Evolutionary conservation across 1,140 invertebrate species (phyloP).

Genomic region (Drepana arcuata): DNA sequence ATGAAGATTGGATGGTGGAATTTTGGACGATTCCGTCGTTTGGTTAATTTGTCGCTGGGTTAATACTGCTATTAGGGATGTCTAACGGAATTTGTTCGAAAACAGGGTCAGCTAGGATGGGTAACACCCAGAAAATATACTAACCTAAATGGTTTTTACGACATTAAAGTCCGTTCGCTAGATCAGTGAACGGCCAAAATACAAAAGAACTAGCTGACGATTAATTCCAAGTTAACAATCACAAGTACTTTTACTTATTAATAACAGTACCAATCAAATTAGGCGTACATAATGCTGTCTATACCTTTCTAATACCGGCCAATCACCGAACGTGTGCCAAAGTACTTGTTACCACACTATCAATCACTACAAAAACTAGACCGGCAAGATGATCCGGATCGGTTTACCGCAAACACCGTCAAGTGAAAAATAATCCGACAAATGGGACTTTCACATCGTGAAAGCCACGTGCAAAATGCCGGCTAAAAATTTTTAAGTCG

Average conservation of each 20-base stretch:
- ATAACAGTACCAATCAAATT: too few relatives aligned
- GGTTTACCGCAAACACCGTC: conserved; percentile 4
- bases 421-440: conserved; percentile 4
- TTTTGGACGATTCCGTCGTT: conserved; percentile 1
- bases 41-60: background rate
- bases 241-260: too few relatives aligned
- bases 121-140: too few relatives aligned
- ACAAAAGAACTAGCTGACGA: background rate
- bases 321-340: background rate
- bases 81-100: background rate
- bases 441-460: conserved; percentile 17
- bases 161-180: background rate
- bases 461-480: conserved; percentile 18
- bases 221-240: background rate
- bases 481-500: conserved; percentile 14
- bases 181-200: background rate
- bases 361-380: conserved; percentile 5
- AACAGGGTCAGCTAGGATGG: background rate
- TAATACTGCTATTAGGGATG: too few relatives aligned
- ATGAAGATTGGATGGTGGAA: conserved; percentile 1
- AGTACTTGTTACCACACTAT: conserved; percentile 3
- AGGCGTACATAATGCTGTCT: too few relatives aligned
- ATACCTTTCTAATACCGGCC: background rate
- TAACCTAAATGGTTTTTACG: too few relatives aligned
- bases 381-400: conserved; percentile 8